Evolutionary conservation across 2,797 vertebrate species (phyloP).

Genomic region (Anabacerthia variegaticeps): DNA sequence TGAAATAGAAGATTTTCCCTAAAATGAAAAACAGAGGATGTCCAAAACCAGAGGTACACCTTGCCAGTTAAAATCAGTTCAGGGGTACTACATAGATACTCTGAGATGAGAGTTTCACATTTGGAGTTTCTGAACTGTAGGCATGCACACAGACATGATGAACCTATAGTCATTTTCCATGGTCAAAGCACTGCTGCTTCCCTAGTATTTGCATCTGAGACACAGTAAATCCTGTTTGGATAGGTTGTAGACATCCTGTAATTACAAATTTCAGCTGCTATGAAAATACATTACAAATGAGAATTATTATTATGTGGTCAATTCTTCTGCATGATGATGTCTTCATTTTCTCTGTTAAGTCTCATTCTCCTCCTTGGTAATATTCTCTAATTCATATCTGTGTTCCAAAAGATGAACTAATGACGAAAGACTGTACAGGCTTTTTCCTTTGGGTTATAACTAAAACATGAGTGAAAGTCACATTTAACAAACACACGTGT

Average conservation of each 20-base stretch:
- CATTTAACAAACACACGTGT: fast-evolving
- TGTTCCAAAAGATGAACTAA: background rate
- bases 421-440: background rate
- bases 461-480: background rate
- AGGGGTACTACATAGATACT: background rate
- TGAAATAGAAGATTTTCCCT: background rate
- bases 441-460: background rate
- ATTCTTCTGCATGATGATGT: background rate
- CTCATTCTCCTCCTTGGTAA: background rate
- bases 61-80: background rate
- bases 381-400: background rate
- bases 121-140: background rate
- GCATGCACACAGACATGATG: background rate
- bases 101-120: background rate
- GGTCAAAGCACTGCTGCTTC: background rate
- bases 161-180: background rate
- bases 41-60: background rate
- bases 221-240: background rate
- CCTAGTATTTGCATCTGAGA: background rate
- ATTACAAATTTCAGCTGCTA: background rate
- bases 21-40: background rate
- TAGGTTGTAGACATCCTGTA: background rate
- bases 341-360: background rate
- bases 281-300: background rate
- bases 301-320: background rate